Conservation (phyloP, 2,113 vertebrate genomes). For the Dascyllus trimaculatus region DNA sequence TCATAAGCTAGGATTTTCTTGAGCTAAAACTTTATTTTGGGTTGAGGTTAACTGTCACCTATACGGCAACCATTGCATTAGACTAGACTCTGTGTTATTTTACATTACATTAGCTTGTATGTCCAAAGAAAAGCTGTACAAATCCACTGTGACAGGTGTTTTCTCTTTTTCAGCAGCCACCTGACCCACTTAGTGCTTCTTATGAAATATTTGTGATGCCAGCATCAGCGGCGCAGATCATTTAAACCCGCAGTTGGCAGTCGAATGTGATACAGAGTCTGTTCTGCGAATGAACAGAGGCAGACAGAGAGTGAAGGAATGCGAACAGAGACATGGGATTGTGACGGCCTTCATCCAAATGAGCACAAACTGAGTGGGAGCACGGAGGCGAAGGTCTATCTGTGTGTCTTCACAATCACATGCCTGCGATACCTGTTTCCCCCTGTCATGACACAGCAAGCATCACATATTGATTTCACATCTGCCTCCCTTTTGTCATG, state of each 20-base stretch:
- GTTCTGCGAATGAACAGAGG: not conserved
- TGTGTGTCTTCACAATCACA: not conserved
- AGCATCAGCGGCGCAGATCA: slow-evolving; percentile 18
- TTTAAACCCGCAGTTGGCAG: slow-evolving; percentile 21
- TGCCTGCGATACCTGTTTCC: not conserved
- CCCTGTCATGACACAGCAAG: not conserved
- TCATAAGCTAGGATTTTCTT: too few relatives aligned
- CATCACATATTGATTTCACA: slow-evolving; percentile 16
- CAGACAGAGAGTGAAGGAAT: not conserved
- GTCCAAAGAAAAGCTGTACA: too few relatives aligned
- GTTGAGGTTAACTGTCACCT: too few relatives aligned
- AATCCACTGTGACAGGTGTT: not conserved
- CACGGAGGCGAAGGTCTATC: not conserved
- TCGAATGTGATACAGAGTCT: not conserved
- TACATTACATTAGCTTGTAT: too few relatives aligned
- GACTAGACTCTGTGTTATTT: too few relatives aligned
- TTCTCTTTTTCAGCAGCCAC: not conserved
- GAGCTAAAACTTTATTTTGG: too few relatives aligned
- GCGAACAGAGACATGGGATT: not conserved
- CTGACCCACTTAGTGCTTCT: not conserved
- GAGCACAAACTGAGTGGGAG: not conserved
- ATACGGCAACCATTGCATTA: too few relatives aligned
- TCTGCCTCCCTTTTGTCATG: not conserved
- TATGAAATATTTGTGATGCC: slow-evolving; percentile 31
- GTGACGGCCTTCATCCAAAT: not conserved